phyloP scores from a whole-genome alignment of 2,113 vertebrate species.

The Nycticryphes semicollaris region DNA sequence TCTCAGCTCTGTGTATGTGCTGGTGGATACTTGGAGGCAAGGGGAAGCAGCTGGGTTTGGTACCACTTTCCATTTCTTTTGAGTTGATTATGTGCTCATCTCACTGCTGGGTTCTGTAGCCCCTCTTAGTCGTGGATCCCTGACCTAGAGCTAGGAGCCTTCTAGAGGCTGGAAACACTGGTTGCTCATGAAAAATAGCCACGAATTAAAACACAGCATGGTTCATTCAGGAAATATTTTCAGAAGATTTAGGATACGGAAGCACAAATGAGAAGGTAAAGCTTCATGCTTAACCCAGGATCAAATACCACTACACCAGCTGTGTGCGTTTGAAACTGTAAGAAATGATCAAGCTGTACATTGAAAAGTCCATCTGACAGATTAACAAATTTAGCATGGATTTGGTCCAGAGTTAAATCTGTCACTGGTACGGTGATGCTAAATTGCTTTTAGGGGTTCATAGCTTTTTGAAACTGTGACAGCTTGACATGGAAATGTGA shows the following conservation, averaged over 20 bases:
- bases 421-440: not conserved
- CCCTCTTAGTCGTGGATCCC: not conserved
- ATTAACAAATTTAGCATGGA: slow-evolving; percentile 40
- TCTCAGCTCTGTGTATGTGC: not conserved
- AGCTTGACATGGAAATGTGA: not conserved
- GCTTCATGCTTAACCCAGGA: not conserved
- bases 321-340: not conserved
- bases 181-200: not conserved
- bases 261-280: not conserved
- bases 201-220: not conserved
- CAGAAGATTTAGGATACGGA: not conserved
- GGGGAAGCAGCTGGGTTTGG: not conserved
- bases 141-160: not conserved
- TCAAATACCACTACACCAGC: not conserved
- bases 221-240: slow-evolving; percentile 9
- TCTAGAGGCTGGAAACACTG: not conserved
- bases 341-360: not conserved
- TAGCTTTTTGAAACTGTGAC: slow-evolving; percentile 3
- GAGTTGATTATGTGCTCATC: not conserved
- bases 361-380: slow-evolving; percentile 23
- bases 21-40: not conserved
- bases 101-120: not conserved
- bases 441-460: slow-evolving; percentile 30
- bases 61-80: not conserved
- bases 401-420: slow-evolving; percentile 37